phyloP scores from a whole-genome alignment of 2,797 vertebrate genomes.

The Anas acuta region DNA sequence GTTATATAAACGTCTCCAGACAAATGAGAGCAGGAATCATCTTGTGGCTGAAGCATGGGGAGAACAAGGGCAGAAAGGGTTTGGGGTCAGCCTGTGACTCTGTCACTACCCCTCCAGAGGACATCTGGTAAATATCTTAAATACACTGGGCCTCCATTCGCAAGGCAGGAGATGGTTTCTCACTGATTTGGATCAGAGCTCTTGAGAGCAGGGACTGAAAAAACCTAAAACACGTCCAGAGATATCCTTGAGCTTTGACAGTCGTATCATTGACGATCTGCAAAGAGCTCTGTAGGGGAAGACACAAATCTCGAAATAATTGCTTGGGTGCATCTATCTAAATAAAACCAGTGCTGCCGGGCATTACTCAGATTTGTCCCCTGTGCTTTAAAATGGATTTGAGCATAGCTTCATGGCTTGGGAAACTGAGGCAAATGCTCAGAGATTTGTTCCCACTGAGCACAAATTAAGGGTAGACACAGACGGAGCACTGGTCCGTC shows the following conservation, averaged over 20 bases:
- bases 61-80: background rate
- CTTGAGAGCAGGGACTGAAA: background rate
- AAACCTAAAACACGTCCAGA: background rate
- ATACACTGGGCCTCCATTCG: background rate
- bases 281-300: background rate
- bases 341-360: background rate
- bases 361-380: background rate
- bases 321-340: background rate
- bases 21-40: fast-evolving
- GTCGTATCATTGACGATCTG: fast-evolving
- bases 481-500: background rate
- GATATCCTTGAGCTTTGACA: background rate
- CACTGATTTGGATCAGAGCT: background rate
- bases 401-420: background rate
- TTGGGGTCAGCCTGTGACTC: background rate
- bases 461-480: background rate
- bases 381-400: background rate
- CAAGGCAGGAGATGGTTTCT: background rate
- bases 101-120: background rate
- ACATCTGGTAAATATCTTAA: background rate
- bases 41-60: background rate
- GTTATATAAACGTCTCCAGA: background rate
- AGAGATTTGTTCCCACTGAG: background rate
- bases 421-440: background rate
- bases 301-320: background rate